Conservation (phyloP, 2,113 vertebrate genomes). For the Pterocles burchelli region DNA sequence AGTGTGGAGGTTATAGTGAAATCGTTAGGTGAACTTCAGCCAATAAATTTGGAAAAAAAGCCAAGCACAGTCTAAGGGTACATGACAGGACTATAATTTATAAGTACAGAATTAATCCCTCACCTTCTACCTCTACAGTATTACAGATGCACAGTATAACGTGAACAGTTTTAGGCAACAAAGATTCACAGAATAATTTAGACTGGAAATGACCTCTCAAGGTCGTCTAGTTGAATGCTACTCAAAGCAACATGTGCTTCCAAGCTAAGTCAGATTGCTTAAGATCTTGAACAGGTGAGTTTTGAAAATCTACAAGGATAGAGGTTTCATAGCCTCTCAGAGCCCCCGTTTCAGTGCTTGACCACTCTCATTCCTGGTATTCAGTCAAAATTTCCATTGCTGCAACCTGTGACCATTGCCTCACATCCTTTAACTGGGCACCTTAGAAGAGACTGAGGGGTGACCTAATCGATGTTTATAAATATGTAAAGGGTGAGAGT, state of each 20-base stretch:
- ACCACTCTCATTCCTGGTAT: background rate
- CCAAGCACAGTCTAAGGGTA: background rate
- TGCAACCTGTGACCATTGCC: background rate
- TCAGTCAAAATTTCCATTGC: background rate
- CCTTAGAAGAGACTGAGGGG: background rate
- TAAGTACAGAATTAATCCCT: background rate
- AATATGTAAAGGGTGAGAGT: no score
- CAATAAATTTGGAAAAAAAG: background rate
- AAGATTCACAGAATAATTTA: background rate
- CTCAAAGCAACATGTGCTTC: background rate
- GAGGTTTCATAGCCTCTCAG: background rate
- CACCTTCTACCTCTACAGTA: background rate
- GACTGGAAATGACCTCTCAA: background rate
- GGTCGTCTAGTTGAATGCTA: background rate
- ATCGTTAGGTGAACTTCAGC: background rate
- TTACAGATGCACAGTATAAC: background rate
- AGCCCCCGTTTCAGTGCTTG: background rate
- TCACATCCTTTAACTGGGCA: background rate
- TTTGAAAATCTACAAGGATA: background rate
- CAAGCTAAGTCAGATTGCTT: background rate
- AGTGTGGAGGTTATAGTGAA: background rate
- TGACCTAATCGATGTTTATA: no score
- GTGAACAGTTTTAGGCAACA: background rate
- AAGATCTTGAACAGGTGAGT: background rate
- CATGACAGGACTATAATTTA: background rate